Percentiles rank a stretch among this genome's conserved stretches.
Evolutionary conservation across 1,140 invertebrate genomes (phyloP).

Genomic region (Rhopalosiphum maidis): DNA sequence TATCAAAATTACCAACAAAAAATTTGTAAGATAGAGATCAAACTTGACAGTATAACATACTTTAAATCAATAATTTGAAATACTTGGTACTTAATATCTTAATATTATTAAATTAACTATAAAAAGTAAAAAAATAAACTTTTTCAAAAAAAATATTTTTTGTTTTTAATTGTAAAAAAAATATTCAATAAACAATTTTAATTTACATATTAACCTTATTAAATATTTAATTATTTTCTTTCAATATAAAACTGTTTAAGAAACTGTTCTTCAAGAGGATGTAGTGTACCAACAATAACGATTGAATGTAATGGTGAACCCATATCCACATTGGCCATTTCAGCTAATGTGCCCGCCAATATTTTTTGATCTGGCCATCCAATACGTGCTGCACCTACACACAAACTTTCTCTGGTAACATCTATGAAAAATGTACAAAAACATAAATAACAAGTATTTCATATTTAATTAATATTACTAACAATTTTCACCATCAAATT

Average conservation of each 20-base stretch:
- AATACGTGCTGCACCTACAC: conserved; percentile 87
- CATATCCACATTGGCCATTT: conserved; percentile 80
- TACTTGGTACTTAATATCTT: background rate
- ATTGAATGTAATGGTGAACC: conserved; percentile 93
- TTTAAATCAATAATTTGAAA: background rate
- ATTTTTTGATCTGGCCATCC: conserved; percentile 87
- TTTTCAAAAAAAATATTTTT: background rate
- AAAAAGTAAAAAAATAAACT: background rate
- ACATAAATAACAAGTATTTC: background rate
- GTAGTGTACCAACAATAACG: conserved; percentile 81
- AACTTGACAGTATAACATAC: too few species aligned
- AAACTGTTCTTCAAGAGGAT: conserved; percentile 92
- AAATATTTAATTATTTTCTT: conserved; percentile 39
- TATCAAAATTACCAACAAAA: too few species aligned
- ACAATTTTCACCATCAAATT: conserved; percentile 55
- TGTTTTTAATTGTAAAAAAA: background rate
- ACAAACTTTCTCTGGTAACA: conserved; percentile 69
- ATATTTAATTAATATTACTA: conserved; percentile 6
- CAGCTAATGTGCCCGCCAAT: conserved; percentile 72
- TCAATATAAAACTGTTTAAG: conserved; percentile 69
- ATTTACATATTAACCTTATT: background rate
- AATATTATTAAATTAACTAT: background rate
- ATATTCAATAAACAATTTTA: background rate
- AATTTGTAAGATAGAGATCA: too few species aligned
- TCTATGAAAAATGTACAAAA: conserved; percentile 63